Conservation (phyloP, 2,113 vertebrate genomes). For the Forbesichthys agassizii region DNA sequence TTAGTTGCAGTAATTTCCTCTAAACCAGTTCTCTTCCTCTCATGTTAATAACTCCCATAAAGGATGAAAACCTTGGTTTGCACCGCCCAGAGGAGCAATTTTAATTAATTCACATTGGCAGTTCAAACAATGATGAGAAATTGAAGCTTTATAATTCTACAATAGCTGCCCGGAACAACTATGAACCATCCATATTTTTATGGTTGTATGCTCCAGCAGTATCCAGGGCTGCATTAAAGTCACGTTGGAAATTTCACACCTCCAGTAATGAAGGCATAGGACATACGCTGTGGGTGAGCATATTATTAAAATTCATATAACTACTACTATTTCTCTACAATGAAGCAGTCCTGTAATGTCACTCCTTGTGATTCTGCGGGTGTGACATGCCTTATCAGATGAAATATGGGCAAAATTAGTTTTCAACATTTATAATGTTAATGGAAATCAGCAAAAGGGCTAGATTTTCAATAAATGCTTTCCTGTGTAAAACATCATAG, state of each 20-base stretch:
- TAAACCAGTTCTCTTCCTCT: conserved; percentile 42
- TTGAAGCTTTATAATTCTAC: conserved; percentile 28
- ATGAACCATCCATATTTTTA: neutral
- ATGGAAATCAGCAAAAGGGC: conserved; percentile 60
- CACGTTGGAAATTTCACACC: conserved; percentile 42
- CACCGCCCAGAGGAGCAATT: conserved; percentile 23
- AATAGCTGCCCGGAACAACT: neutral
- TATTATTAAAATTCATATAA: conserved; percentile 53
- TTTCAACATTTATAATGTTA: conserved; percentile 52
- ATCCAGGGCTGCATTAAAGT: conserved; percentile 15
- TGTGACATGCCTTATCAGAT: conserved; percentile 56
- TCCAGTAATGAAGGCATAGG: conserved; percentile 50
- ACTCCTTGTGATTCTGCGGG: conserved; percentile 51
- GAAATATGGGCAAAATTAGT: conserved; percentile 53
- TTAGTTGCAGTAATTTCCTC: conserved; percentile 72
- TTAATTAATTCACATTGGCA: conserved; percentile 52
- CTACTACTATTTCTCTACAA: conserved; percentile 27
- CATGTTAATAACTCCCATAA: conserved; percentile 50
- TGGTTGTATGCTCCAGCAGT: neutral
- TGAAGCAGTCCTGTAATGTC: conserved; percentile 47
- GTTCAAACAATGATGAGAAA: conserved; percentile 30
- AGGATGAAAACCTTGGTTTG: conserved; percentile 45
- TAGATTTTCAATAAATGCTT: conserved; percentile 72
- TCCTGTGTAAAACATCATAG: conserved; percentile 72
- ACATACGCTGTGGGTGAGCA: conserved; percentile 32